Percentiles rank a stretch among this genome's conserved stretches.
phyloP scores from a whole-genome alignment of 2,888 invertebrate genomes.

The Cryptus viduatorius region DNA sequence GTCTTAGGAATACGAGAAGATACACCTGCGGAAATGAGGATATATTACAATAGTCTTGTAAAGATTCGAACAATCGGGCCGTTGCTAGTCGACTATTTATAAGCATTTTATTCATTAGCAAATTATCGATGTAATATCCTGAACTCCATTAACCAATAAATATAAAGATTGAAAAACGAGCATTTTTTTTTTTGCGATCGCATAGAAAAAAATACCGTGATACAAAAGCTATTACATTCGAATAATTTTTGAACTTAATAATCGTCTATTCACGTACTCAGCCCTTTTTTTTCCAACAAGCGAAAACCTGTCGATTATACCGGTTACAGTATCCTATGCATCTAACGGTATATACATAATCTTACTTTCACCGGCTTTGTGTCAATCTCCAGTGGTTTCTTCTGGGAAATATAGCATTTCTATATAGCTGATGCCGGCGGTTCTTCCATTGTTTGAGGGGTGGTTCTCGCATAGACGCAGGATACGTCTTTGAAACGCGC shows the following conservation, averaged over 20 bases:
- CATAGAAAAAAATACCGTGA: too few relatives aligned
- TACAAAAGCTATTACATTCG: too few relatives aligned
- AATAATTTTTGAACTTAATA: neutral
- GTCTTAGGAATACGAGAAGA: too few relatives aligned
- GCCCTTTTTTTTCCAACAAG: neutral
- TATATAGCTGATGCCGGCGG: neutral
- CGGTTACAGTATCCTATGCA: neutral
- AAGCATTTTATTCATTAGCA: too few relatives aligned
- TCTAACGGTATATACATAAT: neutral
- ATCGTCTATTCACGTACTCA: neutral
- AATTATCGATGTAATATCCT: too few relatives aligned
- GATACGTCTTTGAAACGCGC: neutral
- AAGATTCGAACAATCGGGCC: too few relatives aligned
- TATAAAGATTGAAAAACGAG: too few relatives aligned
- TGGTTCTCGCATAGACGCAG: constrained; percentile 45
- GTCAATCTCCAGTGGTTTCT: neutral
- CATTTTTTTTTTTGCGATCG: too few relatives aligned
- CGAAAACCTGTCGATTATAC: neutral
- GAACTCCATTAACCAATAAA: too few relatives aligned
- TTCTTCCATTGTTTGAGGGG: constrained; percentile 22
- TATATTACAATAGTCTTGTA: too few relatives aligned
- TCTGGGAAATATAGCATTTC: neutral
- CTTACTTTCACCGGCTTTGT: constrained; percentile 5
- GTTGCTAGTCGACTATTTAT: too few relatives aligned
- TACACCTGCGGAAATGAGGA: too few relatives aligned